Evolutionary conservation across 2,797 vertebrate species (phyloP).

Genomic region (Liasis olivaceus): DNA sequence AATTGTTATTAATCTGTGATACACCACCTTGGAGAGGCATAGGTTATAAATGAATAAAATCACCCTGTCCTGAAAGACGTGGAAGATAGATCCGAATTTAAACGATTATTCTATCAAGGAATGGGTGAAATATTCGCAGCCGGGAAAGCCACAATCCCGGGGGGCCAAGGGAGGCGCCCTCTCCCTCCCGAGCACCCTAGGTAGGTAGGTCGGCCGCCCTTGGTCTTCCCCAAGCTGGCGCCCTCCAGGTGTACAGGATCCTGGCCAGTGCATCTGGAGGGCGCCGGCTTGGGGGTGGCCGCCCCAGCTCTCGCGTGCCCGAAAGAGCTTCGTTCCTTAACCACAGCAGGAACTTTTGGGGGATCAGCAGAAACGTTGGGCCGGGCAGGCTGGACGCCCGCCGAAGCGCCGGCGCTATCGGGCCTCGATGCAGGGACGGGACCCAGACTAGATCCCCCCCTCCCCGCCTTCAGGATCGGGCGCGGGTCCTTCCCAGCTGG

Average conservation of each 20-base stretch:
- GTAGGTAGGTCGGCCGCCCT: neutral
- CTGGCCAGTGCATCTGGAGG: neutral
- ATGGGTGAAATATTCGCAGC: neutral
- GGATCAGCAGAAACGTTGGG: neutral
- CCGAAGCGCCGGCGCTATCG: no score
- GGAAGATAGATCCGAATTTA: neutral
- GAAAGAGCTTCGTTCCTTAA: neutral
- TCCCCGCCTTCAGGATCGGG: neutral
- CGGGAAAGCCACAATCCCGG: neutral
- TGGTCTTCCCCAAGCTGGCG: neutral
- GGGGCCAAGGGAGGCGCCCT: neutral
- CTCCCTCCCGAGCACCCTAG: neutral
- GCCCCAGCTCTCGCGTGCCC: neutral
- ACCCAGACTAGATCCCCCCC: neutral
- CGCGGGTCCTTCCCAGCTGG: neutral
- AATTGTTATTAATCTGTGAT: neutral
- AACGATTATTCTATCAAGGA: neutral
- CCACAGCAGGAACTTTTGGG: neutral
- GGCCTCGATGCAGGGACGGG: neutral
- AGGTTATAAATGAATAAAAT: neutral
- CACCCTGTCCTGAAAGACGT: neutral
- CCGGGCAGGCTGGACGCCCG: neutral
- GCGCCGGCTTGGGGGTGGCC: neutral
- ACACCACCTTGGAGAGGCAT: neutral
- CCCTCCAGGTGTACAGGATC: no score